Conservation (phyloP, 2,797 vertebrate genomes). For the Chaenodraco wilsoni region DNA sequence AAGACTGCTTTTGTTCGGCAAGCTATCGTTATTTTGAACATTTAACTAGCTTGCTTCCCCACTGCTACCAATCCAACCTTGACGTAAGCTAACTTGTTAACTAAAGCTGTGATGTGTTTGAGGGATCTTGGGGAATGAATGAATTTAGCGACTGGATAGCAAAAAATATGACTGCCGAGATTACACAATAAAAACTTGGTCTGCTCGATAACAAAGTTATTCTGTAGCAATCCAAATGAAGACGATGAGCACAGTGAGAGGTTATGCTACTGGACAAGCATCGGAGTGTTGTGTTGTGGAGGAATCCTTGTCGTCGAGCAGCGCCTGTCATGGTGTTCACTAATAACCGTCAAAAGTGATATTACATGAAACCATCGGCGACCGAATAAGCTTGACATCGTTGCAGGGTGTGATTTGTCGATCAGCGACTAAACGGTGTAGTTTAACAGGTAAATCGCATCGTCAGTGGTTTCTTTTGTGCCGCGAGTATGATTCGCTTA, state of each 20-base stretch:
- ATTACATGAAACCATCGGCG: constrained; percentile 36
- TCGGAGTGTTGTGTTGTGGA: constrained; percentile 71
- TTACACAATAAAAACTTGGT: constrained; percentile 40
- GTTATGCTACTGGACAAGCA: constrained; percentile 52
- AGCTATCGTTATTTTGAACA: constrained; percentile 68
- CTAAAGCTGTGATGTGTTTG: constrained; percentile 56
- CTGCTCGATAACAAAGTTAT: constrained; percentile 64
- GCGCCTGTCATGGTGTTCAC: constrained; percentile 55
- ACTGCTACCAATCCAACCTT: constrained; percentile 70
- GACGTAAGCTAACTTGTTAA: constrained; percentile 77
- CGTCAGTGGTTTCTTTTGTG: constrained; percentile 72
- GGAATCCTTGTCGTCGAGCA: constrained; percentile 76
- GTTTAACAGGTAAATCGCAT: constrained; percentile 61
- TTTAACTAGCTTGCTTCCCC: constrained; percentile 65
- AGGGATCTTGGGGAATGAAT: constrained; percentile 61
- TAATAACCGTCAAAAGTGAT: constrained; percentile 62
- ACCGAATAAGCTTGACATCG: constrained; percentile 27
- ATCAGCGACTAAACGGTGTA: constrained; percentile 18
- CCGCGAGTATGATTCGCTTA: constrained; percentile 36
- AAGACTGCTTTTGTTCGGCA: constrained; percentile 71
- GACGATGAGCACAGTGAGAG: constrained; percentile 46
- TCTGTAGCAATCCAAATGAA: constrained; percentile 33
- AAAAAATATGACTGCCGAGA: constrained; percentile 5
- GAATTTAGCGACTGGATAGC: constrained; percentile 26
- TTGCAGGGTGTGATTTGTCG: constrained; percentile 39